phyloP scores from a whole-genome alignment of 1,140 invertebrate species.

The Pissodes strobi region DNA sequence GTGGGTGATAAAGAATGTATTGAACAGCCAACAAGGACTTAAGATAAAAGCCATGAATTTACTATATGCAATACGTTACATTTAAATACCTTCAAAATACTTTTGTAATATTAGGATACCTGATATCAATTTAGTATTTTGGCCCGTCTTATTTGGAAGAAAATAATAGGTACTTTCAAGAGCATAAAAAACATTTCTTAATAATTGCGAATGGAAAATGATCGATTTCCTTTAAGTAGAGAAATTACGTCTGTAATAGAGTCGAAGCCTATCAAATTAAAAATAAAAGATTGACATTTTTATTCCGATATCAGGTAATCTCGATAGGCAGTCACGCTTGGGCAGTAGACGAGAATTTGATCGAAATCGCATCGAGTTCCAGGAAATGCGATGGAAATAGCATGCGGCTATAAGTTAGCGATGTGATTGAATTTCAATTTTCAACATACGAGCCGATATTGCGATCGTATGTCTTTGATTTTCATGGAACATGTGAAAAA shows the following conservation, averaged over 20 bases:
- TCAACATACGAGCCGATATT: conserved; percentile 11
- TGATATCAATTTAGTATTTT: too few relatives aligned
- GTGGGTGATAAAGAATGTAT: too few relatives aligned
- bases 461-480: conserved; percentile 21
- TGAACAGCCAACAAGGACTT: too few relatives aligned
- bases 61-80: too few relatives aligned
- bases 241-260: conserved; percentile 10
- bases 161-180: too few relatives aligned
- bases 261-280: conserved; percentile 28
- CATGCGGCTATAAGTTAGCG: conserved; percentile 21
- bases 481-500: conserved; percentile 9
- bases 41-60: too few relatives aligned
- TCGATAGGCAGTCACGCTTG: conserved; percentile 24
- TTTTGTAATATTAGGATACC: too few relatives aligned
- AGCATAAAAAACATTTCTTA: too few relatives aligned
- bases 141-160: too few relatives aligned
- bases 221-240: too few relatives aligned
- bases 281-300: conserved; percentile 16
- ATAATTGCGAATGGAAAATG: too few relatives aligned
- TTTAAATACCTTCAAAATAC: too few relatives aligned
- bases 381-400: conserved; percentile 35
- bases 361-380: conserved; percentile 31
- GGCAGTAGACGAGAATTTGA: conserved; percentile 20
- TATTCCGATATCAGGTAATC: conserved; percentile 27
- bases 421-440: conserved; percentile 35